phyloP scores from a whole-genome alignment of 1,140 invertebrate species.

The Drosophila cardini region DNA sequence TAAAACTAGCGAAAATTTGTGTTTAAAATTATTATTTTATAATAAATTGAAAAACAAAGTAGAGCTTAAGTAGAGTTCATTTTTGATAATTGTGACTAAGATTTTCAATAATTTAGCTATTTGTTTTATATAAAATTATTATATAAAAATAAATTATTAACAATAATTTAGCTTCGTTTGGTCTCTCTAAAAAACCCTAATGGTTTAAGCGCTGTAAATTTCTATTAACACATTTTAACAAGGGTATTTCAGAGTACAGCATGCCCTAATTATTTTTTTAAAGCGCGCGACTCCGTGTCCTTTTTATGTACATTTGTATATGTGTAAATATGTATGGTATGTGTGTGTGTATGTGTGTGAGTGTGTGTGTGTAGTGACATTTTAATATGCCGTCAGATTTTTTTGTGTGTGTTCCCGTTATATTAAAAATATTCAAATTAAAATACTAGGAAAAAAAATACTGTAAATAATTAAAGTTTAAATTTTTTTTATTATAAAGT shows the following conservation, averaged over 20 bases:
- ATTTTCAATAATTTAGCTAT: too few species aligned
- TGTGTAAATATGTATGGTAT: slow-evolving; percentile 12
- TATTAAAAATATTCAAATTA: slow-evolving; percentile 57
- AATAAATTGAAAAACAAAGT: too few species aligned
- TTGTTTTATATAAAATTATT: too few species aligned
- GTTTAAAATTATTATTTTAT: too few species aligned
- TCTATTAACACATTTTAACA: background rate
- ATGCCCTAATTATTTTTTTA: background rate
- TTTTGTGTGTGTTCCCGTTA: slow-evolving; percentile 29
- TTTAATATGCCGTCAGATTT: slow-evolving; percentile 48
- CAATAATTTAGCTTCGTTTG: too few species aligned
- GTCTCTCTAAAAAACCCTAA: too few species aligned
- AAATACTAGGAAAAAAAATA: slow-evolving; percentile 27
- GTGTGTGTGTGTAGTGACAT: slow-evolving; percentile 30
- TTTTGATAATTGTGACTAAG: too few species aligned
- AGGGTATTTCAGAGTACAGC: background rate
- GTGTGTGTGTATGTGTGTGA: slow-evolving; percentile 10
- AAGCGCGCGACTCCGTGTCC: slow-evolving; percentile 29
- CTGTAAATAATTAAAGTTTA: background rate
- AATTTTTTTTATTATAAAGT: too few species aligned
- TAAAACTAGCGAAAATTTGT: too few species aligned
- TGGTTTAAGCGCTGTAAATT: too few species aligned
- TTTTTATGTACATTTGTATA: slow-evolving; percentile 6
- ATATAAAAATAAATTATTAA: too few species aligned
- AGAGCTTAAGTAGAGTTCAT: too few species aligned